Evolutionary conservation across 1,140 invertebrate species (phyloP), one percentile per base, ranked within the genome.

Genomic region (Coelopa frigida): DNA sequence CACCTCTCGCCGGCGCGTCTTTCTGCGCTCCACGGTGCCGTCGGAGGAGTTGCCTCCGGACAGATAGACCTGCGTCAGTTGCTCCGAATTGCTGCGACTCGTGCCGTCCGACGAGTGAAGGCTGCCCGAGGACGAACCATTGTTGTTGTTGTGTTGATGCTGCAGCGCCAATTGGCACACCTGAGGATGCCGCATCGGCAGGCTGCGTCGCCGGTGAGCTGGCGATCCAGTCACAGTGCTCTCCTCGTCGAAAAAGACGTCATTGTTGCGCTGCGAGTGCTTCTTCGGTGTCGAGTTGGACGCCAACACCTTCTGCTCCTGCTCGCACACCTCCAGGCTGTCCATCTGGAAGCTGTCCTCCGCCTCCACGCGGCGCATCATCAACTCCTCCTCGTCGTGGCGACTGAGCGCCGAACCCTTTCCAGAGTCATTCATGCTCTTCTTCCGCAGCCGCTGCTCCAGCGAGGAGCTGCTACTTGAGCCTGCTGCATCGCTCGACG

Each of bases 401-500:
- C 73, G 63, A 48, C 71, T 73, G 11, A 62, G 62, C 6, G 71
- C 70, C 43, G 73, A 75, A 24, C 73, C 74, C 52, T 75, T 74
- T 22, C 72, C 72, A 10, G 73, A 70, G 45, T 70, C 67, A 22
- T 70, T 54, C 66, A 70, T 69, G 33, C 66, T 70, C 53, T 69
- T 70, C 41, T 70, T 70, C n/a, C 66, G 66, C 38, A 66, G 22
- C 3, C 67, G 61, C 49, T 68, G 61, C 39, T 66, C 62, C 32
- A 63, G 22, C 5, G 61, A 66, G 3, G 50, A 52, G 11, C 58
- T 61, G 26, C 59, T 62, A 38, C 62, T 66, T 8, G 56, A 58
- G 17, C 42, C 52, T 7, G 60, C 60, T 4, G 61, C 61, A 55
- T 69, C 65, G 36, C 67, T 69, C 1, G 63, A 67, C 10, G 77